A percentile compares a stretch with the other conserved stretches of the same genome.
Evolutionary conservation across 2,113 vertebrate genomes (phyloP).

Genomic region (Chaetorhynchus papuensis): DNA sequence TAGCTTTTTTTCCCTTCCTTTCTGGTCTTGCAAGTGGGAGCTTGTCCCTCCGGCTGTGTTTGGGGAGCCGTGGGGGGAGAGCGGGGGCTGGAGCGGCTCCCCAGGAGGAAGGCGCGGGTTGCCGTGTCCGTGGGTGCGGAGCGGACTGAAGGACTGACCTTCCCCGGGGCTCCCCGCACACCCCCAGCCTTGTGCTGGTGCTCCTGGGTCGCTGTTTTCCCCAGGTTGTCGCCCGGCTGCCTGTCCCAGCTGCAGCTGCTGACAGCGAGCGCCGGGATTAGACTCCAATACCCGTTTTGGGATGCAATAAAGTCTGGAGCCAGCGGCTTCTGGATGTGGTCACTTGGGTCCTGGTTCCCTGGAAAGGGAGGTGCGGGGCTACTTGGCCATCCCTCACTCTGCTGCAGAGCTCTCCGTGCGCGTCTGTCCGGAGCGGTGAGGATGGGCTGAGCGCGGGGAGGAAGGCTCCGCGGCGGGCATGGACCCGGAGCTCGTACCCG

Average conservation of each 20-base stretch:
- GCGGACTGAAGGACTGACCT: not conserved
- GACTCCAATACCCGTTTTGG: fast-evolving
- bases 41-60: not conserved
- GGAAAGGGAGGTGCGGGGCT: not conserved
- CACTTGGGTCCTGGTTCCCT: not conserved
- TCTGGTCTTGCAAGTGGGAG: too few species aligned
- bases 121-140: not conserved
- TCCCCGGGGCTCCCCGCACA: not conserved
- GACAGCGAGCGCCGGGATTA: not conserved
- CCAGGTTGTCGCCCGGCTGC: not conserved
- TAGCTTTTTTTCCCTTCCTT: not conserved
- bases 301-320: fast-evolving
- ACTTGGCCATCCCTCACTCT: fast-evolving
- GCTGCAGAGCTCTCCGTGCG: not conserved
- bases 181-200: not conserved
- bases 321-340: not conserved
- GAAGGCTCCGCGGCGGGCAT: not conserved
- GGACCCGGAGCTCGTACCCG: not conserved
- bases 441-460: not conserved
- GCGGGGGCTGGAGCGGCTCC: not conserved
- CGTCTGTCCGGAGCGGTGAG: not conserved
- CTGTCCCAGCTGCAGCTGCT: not conserved
- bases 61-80: not conserved
- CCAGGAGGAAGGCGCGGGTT: not conserved
- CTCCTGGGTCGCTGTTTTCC: not conserved